Percentiles rank a stretch among this genome's conserved stretches.
These are phyloP conservation scores for Chrysocyon brachyurus DNA, from an alignment of 2,797 vertebrate species.

Conservation along the genomic window DNA sequence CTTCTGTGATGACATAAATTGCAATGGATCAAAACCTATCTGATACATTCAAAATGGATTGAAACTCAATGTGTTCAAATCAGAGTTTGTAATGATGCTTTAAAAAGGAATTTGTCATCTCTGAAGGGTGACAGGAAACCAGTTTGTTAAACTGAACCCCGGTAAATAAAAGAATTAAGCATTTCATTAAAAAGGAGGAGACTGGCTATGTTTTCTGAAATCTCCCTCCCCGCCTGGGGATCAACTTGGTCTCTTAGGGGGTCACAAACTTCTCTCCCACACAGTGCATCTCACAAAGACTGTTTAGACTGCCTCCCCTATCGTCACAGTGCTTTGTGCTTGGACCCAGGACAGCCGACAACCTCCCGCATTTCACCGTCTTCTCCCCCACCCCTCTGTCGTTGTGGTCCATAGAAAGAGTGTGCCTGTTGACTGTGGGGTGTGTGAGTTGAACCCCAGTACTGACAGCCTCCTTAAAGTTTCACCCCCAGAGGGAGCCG, in stretches of 20 bases:
- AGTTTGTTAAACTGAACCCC: constrained; percentile 28
- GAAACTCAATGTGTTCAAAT: constrained; percentile 25
- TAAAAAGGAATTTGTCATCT: constrained; percentile 20
- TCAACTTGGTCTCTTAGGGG: not conserved
- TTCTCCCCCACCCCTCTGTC: constrained; percentile 85
- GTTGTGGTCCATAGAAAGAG: constrained; percentile 88
- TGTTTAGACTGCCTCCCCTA: not conserved
- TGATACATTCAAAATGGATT: not conserved
- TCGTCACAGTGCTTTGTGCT: constrained; percentile 30
- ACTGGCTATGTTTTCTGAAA: not conserved
- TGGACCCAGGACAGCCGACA: constrained; percentile 5
- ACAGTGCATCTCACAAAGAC: constrained; percentile 32
- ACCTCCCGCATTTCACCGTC: constrained; percentile 80
- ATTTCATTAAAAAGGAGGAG: not conserved
- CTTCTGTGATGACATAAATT: constrained; percentile 14
- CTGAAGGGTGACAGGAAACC: constrained; percentile 30
- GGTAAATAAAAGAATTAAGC: constrained; percentile 49
- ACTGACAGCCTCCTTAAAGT: constrained; percentile 99
- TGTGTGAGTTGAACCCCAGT: constrained; percentile 92
- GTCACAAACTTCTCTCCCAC: not conserved
- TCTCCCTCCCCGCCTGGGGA: not conserved
- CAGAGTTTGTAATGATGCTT: constrained; percentile 5
- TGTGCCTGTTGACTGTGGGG: constrained; percentile 92
- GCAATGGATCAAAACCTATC: constrained; percentile 18
- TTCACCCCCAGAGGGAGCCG: constrained; percentile 98